A percentile compares a stretch with the other conserved stretches of the same genome.
These are phyloP conservation scores for Euclidia mi DNA, from an alignment of 2,888 invertebrate genomes.

Conservation along the genomic window DNA sequence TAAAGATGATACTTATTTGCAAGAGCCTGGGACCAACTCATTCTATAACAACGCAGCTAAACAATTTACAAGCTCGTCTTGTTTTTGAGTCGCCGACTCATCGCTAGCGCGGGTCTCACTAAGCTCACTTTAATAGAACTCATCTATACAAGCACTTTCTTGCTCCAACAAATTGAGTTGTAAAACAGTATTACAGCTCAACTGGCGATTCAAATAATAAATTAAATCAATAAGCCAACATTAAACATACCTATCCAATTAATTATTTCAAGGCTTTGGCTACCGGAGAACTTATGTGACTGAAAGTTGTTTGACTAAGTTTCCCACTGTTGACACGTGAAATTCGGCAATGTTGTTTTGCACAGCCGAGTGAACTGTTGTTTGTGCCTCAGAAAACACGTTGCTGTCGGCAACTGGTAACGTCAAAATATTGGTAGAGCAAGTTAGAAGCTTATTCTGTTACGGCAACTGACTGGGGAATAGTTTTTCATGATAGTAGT, in stretches of 20 bases:
- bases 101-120: too few relatives aligned
- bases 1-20: too few relatives aligned
- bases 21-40: too few relatives aligned
- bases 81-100: too few relatives aligned
- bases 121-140: too few relatives aligned
- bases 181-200: too few relatives aligned
- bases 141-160: too few relatives aligned
- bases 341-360: constrained; percentile 47
- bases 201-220: not conserved
- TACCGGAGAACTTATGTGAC: constrained; percentile 26
- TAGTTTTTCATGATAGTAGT: not conserved
- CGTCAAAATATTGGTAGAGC: constrained; percentile 19
- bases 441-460: constrained; percentile 17
- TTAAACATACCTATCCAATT: constrained; percentile 27
- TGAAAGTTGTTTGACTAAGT: constrained; percentile 38
- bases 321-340: constrained; percentile 34
- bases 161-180: too few relatives aligned
- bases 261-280: constrained; percentile 35
- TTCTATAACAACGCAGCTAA: too few relatives aligned
- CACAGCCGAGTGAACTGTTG: constrained; percentile 29
- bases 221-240: constrained; percentile 1
- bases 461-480: constrained; percentile 3
- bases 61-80: too few relatives aligned
- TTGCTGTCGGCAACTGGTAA: constrained; percentile 20
- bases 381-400: constrained; percentile 33